Evolutionary conservation across 2,797 vertebrate species (phyloP), one percentile per base, ranked within the genome.

Genomic region (Denticeps clupeoides): DNA sequence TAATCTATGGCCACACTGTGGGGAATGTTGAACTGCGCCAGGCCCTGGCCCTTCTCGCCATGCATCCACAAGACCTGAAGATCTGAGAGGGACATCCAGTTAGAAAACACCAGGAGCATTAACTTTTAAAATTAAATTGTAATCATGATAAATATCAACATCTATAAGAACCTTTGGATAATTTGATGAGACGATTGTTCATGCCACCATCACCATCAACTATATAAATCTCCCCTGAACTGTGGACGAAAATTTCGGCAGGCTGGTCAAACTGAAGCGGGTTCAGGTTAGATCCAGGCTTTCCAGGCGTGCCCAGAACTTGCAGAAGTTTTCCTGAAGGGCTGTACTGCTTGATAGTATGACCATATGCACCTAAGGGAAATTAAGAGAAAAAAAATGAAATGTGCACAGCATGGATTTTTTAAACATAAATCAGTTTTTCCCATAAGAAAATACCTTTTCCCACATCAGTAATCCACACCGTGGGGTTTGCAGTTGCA

Each of bases 381-480:
- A n/a, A n/a, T n/a, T n/a, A n/a, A n/a, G n/a, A n/a, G n/a, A n/a
- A n/a, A n/a, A n/a, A n/a, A n/a, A n/a, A n/a, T n/a, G n/a, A n/a
- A n/a, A n/a, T n/a, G n/a, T n/a, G n/a, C n/a, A n/a, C n/a, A n/a
- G n/a, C n/a, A n/a, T n/a, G n/a, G n/a, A n/a, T n/a, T n/a, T n/a
- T n/a, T n/a, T n/a, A n/a, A n/a, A n/a, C n/a, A n/a, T n/a, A n/a
- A n/a, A n/a, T n/a, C n/a, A n/a, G n/a, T n/a, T n/a, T n/a, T n/a
- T n/a, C n/a, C n/a, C n/a, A n/a, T n/a, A n/a, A 11, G 11, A 15
- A 4, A 11, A 12, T 79, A 88, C 88, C 94, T 10, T 62, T 79
- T 25, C 94, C 94, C 40, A 92, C 87, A 61, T 99, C 94, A 2
- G 94, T 93, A 70, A 99, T 79, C 94, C 94, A 99, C 41, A 99